Evolutionary conservation across 37 sponge, comb jelly and placozoan genomes (phyloP), one percentile per base, ranked within the genome.

Genomic region (Geodia barretti): DNA sequence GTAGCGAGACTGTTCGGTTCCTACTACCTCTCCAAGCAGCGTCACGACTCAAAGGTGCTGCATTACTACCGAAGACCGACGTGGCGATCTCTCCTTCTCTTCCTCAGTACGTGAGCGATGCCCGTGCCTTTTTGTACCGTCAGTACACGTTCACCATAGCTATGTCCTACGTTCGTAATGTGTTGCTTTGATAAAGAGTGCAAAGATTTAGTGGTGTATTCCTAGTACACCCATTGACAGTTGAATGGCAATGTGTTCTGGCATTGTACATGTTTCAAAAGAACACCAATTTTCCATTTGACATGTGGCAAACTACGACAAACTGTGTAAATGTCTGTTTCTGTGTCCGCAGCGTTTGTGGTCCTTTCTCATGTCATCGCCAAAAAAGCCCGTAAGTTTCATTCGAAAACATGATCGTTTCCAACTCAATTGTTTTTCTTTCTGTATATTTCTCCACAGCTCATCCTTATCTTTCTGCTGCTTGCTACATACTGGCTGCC

Each of bases 61-160:
- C 89, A 88, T 43, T 83, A 81, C 42, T 76, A 65, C 77, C 70
- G 89, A 71, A 63, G 39, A 62, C 89, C 89, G 0, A 88, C 89
- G 35, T 88, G 89, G 89, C 68, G 84, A 9, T 88, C 89, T 1
- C 74, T 77, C 28, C 40, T 83, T 0, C 64, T 88, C 24, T 72
- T 88, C 60, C 25, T 54, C 29, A 76, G 89, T 88, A 24, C 72
- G 74, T 38, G n/a, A n/a, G n/a, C n/a, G n/a, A n/a, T n/a, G n/a
- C n/a, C n/a, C n/a, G n/a, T n/a, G n/a, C n/a, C n/a, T n/a, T n/a
- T n/a, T n/a, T n/a, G n/a, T n/a, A n/a, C n/a, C n/a, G n/a, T n/a
- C n/a, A n/a, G n/a, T n/a, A n/a, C n/a, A n/a, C n/a, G n/a, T n/a
- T n/a, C n/a, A n/a, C n/a, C n/a, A n/a, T n/a, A n/a, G n/a, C n/a